phyloP scores from a whole-genome alignment of 2,113 vertebrate genomes.

The Nipponia nippon region DNA sequence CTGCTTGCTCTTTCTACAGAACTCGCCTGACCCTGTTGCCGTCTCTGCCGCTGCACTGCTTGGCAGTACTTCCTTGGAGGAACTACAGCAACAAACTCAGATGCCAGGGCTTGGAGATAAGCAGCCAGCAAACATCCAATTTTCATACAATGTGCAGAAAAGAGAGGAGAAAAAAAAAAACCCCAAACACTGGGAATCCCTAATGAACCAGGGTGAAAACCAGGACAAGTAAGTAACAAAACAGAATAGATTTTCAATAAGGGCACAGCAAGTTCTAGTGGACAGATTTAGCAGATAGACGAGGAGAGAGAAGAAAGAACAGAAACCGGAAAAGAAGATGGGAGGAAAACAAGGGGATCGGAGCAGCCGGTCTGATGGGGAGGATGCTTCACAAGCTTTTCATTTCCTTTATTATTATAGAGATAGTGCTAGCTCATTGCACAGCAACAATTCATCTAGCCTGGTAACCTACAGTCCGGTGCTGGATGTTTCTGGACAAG shows the following conservation, averaged over 20 bases:
- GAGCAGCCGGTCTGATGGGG: background rate
- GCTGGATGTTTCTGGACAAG: background rate
- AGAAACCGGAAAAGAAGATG: background rate
- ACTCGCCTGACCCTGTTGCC: slow-evolving; percentile 13
- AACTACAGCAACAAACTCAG: slow-evolving; percentile 57
- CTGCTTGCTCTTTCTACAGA: background rate
- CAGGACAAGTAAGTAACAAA: slow-evolving; percentile 25
- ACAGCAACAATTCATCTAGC: background rate
- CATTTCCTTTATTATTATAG: slow-evolving; percentile 23
- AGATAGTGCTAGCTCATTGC: slow-evolving; percentile 10
- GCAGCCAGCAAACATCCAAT: slow-evolving; percentile 19
- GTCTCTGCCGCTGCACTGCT: background rate
- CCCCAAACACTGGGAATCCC: background rate
- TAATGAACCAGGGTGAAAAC: slow-evolving; percentile 27
- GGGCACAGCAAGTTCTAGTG: slow-evolving; percentile 12
- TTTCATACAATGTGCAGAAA: slow-evolving; percentile 22
- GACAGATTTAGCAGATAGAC: background rate
- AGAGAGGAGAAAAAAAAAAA: background rate
- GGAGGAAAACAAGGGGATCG: background rate
- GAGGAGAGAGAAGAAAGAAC: slow-evolving; percentile 1
- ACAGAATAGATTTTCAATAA: slow-evolving; percentile 44
- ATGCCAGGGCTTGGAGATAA: slow-evolving; percentile 44
- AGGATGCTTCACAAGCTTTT: background rate
- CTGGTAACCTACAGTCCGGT: background rate
- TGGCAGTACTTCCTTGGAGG: slow-evolving; percentile 33